Evolutionary conservation across 2,113 vertebrate species (phyloP).

Genomic region (Manacus vitellinus): DNA sequence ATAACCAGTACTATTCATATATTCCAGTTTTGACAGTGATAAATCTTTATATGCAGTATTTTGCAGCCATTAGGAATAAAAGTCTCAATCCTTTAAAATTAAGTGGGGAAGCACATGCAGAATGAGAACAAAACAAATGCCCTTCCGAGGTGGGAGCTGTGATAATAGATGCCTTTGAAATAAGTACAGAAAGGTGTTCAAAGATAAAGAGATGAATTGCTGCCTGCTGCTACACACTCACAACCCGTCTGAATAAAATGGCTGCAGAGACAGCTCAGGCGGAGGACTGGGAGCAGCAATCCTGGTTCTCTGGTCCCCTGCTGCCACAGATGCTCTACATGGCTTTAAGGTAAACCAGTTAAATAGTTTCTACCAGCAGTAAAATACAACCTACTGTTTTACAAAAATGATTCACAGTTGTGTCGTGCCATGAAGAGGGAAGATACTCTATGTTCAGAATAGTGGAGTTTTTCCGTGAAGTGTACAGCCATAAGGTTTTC

Average conservation of each 20-base stretch:
- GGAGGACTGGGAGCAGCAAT: not conserved
- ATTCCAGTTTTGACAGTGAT: constrained; percentile 4
- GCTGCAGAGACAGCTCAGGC: not conserved
- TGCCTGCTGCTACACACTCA: not conserved
- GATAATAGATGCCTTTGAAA: not conserved
- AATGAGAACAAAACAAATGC: not conserved
- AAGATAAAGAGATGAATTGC: not conserved
- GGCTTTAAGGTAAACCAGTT: not conserved
- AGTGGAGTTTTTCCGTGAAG: fast-evolving
- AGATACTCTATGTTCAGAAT: not conserved
- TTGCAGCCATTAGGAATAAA: constrained; percentile 2
- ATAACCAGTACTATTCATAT: not conserved
- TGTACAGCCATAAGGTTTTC: not conserved
- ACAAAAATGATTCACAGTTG: not conserved
- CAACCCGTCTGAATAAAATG: constrained; percentile 12
- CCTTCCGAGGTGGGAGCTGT: not conserved
- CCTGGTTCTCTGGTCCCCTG: not conserved
- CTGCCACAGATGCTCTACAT: not conserved
- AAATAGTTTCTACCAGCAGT: not conserved
- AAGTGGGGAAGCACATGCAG: not conserved
- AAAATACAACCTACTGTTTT: not conserved
- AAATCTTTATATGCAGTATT: not conserved
- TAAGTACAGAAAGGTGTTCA: not conserved
- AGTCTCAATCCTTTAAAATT: not conserved
- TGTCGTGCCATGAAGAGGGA: not conserved